These are phyloP conservation scores for Coleophora flavipennella DNA, from an alignment of 2,888 invertebrate genomes.

Conservation along the genomic window DNA sequence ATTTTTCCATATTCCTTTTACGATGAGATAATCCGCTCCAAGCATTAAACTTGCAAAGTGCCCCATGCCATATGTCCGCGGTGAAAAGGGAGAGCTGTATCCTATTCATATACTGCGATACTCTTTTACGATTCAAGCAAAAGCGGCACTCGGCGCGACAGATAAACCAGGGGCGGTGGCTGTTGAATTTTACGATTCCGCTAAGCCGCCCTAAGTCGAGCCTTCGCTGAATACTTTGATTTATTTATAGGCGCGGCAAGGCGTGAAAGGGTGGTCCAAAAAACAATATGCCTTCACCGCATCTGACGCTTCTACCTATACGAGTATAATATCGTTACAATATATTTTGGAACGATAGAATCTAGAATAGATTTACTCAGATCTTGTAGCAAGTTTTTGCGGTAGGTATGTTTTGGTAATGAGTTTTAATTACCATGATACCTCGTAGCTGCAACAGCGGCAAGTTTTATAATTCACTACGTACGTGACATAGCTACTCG, in stretches of 20 bases:
- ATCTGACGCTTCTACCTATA: constrained; percentile 31
- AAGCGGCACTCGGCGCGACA: constrained; percentile 52
- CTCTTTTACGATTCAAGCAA: constrained; percentile 67
- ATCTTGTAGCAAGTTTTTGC: too few relatives aligned
- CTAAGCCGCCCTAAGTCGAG: constrained; percentile 71
- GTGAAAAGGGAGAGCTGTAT: constrained; percentile 55
- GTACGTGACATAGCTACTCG: constrained; percentile 55
- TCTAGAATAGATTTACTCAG: too few relatives aligned
- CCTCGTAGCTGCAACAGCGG: constrained; percentile 21
- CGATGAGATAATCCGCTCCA: constrained; percentile 53
- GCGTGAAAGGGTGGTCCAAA: constrained; percentile 65
- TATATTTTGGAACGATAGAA: too few relatives aligned
- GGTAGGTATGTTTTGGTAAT: too few relatives aligned
- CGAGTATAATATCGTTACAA: constrained; percentile 8
- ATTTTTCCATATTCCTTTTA: constrained; percentile 14
- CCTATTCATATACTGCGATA: constrained; percentile 65
- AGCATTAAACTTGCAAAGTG: constrained; percentile 56
- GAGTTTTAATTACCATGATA: too few relatives aligned
- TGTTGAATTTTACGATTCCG: constrained; percentile 72
- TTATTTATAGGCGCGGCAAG: constrained; percentile 69
- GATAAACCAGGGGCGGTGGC: constrained; percentile 63
- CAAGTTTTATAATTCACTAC: constrained; percentile 60
- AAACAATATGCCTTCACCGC: constrained; percentile 63
- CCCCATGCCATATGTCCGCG: constrained; percentile 51
- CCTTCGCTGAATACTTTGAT: constrained; percentile 73